These are phyloP conservation scores for Mycetomoellerius zeteki DNA, from an alignment of 1,140 invertebrate species.

Conservation along the genomic window DNA sequence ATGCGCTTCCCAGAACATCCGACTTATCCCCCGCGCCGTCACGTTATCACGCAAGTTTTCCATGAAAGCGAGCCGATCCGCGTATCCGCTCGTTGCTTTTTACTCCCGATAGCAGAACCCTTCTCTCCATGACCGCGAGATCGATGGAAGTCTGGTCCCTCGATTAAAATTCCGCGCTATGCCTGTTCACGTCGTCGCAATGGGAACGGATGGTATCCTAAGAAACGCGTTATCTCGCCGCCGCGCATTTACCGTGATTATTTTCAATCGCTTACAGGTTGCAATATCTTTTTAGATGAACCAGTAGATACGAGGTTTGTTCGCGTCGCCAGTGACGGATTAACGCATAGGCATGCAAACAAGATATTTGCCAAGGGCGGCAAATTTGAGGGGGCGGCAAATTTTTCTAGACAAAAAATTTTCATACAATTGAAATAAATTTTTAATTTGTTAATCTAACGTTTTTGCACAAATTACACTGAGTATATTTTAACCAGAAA, in stretches of 20 bases:
- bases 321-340: no score
- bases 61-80: constrained; percentile 47
- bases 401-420: no score
- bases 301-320: constrained; percentile 3
- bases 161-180: constrained; percentile 49
- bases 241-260: constrained; percentile 18
- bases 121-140: neutral
- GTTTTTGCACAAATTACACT: no score
- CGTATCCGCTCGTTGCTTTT: constrained; percentile 50
- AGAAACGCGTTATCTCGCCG: constrained; percentile 35
- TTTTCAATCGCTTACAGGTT: constrained; percentile 16
- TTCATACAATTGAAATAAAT: no score
- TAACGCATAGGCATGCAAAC: no score
- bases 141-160: constrained; percentile 12
- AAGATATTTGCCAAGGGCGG: no score
- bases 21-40: constrained; percentile 45
- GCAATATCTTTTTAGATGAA: constrained; percentile 36
- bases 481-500: no score
- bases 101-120: constrained; percentile 26
- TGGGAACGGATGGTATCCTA: neutral
- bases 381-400: no score
- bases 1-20: constrained; percentile 58
- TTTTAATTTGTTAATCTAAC: no score
- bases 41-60: constrained; percentile 61
- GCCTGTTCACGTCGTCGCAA: constrained; percentile 12